Evolutionary conservation across 1,140 invertebrate genomes (phyloP).

Genomic region (Heliconius congener): DNA sequence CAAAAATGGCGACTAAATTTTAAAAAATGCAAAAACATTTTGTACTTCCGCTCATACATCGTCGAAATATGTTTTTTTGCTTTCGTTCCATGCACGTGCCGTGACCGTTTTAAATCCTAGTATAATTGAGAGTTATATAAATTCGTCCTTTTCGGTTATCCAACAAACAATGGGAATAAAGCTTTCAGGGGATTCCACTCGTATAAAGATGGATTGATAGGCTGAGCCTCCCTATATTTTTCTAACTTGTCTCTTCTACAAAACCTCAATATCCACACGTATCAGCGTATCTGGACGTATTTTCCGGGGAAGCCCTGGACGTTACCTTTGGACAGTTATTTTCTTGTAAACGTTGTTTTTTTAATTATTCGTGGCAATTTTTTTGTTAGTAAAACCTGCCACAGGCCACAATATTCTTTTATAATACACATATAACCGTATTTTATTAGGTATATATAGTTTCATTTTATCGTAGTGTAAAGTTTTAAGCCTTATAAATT

Average conservation of each 20-base stretch:
- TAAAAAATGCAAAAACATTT: background rate
- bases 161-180: constrained; percentile 35
- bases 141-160: constrained; percentile 49
- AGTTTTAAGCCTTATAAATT: constrained; percentile 10
- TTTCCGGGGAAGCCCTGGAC: too few relatives aligned
- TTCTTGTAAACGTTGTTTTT: too few relatives aligned
- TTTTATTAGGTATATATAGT: background rate
- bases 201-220: constrained; percentile 33
- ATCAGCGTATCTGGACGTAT: background rate
- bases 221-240: constrained; percentile 20
- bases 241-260: background rate
- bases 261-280: background rate
- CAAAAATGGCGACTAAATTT: constrained; percentile 1
- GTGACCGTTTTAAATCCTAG: constrained; percentile 60
- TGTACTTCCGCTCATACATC: background rate
- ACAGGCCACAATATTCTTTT: too few relatives aligned
- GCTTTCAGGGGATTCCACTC: constrained; percentile 39
- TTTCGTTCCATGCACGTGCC: constrained; percentile 50
- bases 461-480: background rate
- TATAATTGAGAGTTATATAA: constrained; percentile 73
- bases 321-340: too few relatives aligned
- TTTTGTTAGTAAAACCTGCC: too few relatives aligned
- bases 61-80: constrained; percentile 11
- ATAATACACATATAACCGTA: background rate
- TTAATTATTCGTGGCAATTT: too few relatives aligned